A percentile compares a stretch with the other conserved stretches of the same genome.
Conservation (phyloP, 92 coral and sea anemone species). For the Montipora capitata region DNA sequence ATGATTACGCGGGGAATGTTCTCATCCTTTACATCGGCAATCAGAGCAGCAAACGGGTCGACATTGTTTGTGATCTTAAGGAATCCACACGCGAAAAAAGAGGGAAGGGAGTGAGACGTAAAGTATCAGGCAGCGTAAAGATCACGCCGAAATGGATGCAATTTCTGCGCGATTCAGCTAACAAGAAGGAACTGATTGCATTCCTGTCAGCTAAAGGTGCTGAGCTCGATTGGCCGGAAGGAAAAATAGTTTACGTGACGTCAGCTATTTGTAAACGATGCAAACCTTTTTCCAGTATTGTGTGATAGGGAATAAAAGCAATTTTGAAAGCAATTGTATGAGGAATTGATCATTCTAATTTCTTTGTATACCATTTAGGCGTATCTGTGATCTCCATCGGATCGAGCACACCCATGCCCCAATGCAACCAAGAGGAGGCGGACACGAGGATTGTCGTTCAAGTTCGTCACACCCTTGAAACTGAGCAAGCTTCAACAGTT, state of each 20-base stretch:
- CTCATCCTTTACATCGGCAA: not conserved
- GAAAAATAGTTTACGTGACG: not conserved
- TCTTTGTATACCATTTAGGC: not conserved
- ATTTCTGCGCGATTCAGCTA: not conserved
- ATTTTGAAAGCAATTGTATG: not conserved
- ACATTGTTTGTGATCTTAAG: not conserved
- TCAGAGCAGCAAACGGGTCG: not conserved
- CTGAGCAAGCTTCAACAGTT: not conserved
- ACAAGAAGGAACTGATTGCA: not conserved
- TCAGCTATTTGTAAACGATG: too few species aligned
- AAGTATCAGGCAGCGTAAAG: conserved; percentile 16
- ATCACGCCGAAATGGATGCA: not conserved
- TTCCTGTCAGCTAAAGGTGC: not conserved
- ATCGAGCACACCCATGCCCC: not conserved
- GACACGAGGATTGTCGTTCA: conserved; percentile 19
- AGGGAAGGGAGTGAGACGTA: conserved; percentile 31
- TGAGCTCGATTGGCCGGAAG: not conserved
- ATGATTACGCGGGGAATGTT: not conserved
- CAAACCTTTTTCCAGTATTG: not conserved
- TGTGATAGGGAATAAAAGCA: not conserved
- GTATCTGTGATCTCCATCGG: not conserved
- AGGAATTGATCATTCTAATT: not conserved
- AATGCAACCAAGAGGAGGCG: conserved; percentile 30
- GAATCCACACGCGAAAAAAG: conserved; percentile 4
- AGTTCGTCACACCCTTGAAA: not conserved